Evolutionary conservation across 1,140 invertebrate species (phyloP).

Genomic region (Conus ventricosus): DNA sequence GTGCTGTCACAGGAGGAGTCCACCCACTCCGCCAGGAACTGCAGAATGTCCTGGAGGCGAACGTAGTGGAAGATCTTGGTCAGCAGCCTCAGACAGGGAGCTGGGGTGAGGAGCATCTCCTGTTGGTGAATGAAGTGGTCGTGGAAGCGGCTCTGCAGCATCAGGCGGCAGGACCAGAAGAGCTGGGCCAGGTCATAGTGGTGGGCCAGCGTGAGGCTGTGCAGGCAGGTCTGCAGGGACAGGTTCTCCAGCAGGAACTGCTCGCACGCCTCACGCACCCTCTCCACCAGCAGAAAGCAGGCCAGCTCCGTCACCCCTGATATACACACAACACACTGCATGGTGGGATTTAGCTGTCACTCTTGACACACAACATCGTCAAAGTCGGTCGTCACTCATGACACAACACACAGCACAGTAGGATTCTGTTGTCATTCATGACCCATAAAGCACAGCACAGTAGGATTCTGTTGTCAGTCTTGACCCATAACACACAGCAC

Average conservation of each 20-base stretch:
- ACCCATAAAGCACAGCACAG: too few relatives aligned
- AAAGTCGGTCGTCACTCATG: too few relatives aligned
- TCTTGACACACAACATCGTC: too few relatives aligned
- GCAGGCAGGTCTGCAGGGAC: conserved; percentile 29
- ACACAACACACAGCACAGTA: too few relatives aligned
- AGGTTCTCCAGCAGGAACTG: conserved; percentile 28
- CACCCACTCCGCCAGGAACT: conserved; percentile 18
- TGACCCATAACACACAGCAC: too few relatives aligned
- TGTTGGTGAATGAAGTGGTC: conserved; percentile 39
- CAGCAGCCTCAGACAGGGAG: conserved; percentile 12
- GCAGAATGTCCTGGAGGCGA: not conserved
- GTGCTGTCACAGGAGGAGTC: not conserved
- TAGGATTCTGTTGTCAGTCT: too few relatives aligned
- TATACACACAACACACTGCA: not conserved
- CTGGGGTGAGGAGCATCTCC: conserved; percentile 26
- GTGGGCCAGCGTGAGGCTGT: conserved; percentile 30
- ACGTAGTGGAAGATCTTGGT: not conserved
- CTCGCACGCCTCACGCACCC: conserved; percentile 23
- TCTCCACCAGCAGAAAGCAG: conserved; percentile 39
- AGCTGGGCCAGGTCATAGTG: conserved; percentile 17
- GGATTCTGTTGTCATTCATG: too few relatives aligned
- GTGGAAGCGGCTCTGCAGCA: conserved; percentile 38
- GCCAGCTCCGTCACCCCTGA: conserved; percentile 29
- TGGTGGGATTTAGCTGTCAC: too few relatives aligned
- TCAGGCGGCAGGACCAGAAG: not conserved